Evolutionary conservation across 2,888 invertebrate species (phyloP).

Genomic region (Stenichneumon culpator): DNA sequence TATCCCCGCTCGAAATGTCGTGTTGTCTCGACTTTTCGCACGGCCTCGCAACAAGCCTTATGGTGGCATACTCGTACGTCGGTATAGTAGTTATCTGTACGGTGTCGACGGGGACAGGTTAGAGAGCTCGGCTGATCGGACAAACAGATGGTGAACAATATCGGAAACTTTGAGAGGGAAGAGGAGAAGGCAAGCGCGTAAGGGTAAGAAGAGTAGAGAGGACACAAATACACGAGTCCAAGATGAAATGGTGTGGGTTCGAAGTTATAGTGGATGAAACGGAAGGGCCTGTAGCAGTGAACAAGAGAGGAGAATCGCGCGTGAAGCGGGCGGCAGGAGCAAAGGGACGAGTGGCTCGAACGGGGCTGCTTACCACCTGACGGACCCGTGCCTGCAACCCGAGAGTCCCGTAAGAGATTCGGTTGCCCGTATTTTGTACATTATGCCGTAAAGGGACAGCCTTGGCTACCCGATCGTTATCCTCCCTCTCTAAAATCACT

Average conservation of each 20-base stretch:
- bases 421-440: constrained; percentile 77
- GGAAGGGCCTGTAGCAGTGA: constrained; percentile 48
- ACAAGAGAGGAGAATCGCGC: constrained; percentile 21
- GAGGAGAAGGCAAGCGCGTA: not conserved
- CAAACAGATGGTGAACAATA: constrained; percentile 59
- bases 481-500: not conserved
- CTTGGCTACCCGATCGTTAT: constrained; percentile 42
- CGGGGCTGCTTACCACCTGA: constrained; percentile 80
- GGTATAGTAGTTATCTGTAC: not conserved
- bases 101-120: not conserved
- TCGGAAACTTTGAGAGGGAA: constrained; percentile 15
- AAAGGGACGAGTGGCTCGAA: constrained; percentile 48
- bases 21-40: constrained; percentile 16
- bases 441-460: constrained; percentile 67
- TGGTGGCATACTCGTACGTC: constrained; percentile 6
- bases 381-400: constrained; percentile 78
- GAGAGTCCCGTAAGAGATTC: constrained; percentile 77
- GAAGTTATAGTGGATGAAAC: not conserved
- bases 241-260: constrained; percentile 14
- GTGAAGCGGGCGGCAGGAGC: constrained; percentile 53
- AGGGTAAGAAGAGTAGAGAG: not conserved
- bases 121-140: constrained; percentile 18
- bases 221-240: not conserved
- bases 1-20: constrained; percentile 10
- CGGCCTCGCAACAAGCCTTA: constrained; percentile 5